Conservation (phyloP, 2,888 invertebrate genomes). For the Temnothorax unifasciatus region DNA sequence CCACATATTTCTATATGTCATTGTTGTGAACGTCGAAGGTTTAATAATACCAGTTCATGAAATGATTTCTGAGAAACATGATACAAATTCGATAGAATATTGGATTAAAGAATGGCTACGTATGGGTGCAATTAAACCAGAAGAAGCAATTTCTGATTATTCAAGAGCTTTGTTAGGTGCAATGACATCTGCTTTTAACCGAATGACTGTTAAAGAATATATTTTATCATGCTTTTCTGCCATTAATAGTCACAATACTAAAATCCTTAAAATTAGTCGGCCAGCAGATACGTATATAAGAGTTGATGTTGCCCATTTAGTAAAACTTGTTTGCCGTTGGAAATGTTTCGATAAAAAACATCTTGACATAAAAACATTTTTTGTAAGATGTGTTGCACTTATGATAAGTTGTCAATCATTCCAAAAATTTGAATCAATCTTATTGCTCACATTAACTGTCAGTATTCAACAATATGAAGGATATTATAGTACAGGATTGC, state of each 20-base stretch:
- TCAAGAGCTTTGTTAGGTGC: conserved; percentile 16
- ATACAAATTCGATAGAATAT: neutral
- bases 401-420: conserved; percentile 7
- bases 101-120: conserved; percentile 26
- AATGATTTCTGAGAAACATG: neutral
- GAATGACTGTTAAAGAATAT: conserved; percentile 15
- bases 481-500: neutral
- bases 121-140: conserved; percentile 1
- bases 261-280: neutral
- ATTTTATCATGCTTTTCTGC: neutral
- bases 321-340: conserved; percentile 14
- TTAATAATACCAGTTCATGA: conserved; percentile 4
- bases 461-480: conserved; percentile 23
- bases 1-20: conserved; percentile 12
- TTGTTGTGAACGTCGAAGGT: neutral
- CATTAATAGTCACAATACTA: neutral
- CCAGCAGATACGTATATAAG: conserved; percentile 19
- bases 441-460: conserved; percentile 5
- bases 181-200: conserved; percentile 20
- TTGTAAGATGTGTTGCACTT: conserved; percentile 11
- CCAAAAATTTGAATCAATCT: conserved; percentile 17
- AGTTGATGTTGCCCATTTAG: conserved; percentile 11
- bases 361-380: conserved; percentile 12
- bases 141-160: conserved; percentile 34
- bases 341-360: conserved; percentile 15